Evolutionary conservation across 37 sponge, comb jelly and placozoan species (phyloP), one percentile per base, ranked within the genome.

Genomic region (Chondrilla cf. caribensis): DNA sequence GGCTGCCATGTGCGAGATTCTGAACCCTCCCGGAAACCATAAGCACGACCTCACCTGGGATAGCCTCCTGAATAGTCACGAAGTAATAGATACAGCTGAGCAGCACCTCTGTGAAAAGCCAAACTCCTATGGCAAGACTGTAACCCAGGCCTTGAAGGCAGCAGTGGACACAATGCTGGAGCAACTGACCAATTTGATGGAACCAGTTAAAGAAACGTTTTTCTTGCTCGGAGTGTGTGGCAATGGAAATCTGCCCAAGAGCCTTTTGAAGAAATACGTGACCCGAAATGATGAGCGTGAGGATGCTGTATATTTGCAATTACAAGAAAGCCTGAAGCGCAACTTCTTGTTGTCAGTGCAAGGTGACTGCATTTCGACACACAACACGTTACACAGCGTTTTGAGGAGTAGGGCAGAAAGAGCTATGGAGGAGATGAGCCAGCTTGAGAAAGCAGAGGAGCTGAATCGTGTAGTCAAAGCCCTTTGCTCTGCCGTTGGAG

Each of bases 171-270:
- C 38, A 38, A 24, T 2, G 6, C 9, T 37, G 24, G 2, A 37
- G 41, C 70, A 68, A 28, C 37, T 31, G 21, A 36, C n/a, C 21
- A 1, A 6, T 17, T 29, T 2, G 68, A n/a, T 28, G 28, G 68
- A 28, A 67, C 17, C 32, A 31, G 15, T 67, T 6, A 33, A 28
- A 8, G 17, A 40, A 3, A 21, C 40, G 19, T 73, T 73, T 43
- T 73, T 73, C 41, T 42, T 73, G 38, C 44, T 73, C 2, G 76
- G 76, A 32, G 25, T 42, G 8, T 73, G 76, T 40, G 76, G 41
- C 24, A 15, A 39, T 7, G 76, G 44, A 22, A 73, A 19, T 43
- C n/a, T 73, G 21, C 76, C 76, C 15, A 1, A 25, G 76, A 22
- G 24, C 2, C 2, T 73, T 21, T 0, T 73, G 24, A 73, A 40